Evolutionary conservation across 1,140 invertebrate genomes (phyloP).

Genomic region (Notospermus geniculatus): DNA sequence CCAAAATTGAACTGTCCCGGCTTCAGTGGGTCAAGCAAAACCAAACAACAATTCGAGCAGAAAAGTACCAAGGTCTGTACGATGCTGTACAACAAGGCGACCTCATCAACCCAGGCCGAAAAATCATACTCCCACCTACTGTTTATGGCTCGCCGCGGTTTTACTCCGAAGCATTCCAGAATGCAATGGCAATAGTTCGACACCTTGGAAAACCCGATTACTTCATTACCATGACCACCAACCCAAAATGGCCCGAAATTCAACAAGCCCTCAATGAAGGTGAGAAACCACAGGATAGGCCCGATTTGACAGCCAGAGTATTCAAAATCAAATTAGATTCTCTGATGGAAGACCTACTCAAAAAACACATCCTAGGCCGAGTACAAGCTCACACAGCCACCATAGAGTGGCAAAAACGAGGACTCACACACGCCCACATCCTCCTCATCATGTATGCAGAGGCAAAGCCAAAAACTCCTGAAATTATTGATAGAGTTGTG

Average conservation of each 20-base stretch:
- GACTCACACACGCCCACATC: slow-evolving; percentile 60
- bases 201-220: slow-evolving; percentile 54
- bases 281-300: slow-evolving; percentile 44
- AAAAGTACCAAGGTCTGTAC: slow-evolving; percentile 30
- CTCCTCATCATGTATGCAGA: slow-evolving; percentile 50
- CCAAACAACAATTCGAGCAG: slow-evolving; percentile 29
- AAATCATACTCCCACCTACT: slow-evolving; percentile 52
- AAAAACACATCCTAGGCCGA: slow-evolving; percentile 32
- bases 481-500: slow-evolving; percentile 9
- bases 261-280: slow-evolving; percentile 31
- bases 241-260: slow-evolving; percentile 59
- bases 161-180: slow-evolving; percentile 57
- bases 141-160: slow-evolving; percentile 51
- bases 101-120: slow-evolving; percentile 33
- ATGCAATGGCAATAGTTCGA: slow-evolving; percentile 59
- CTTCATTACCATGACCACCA: slow-evolving; percentile 61
- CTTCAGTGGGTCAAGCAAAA: slow-evolving; percentile 35
- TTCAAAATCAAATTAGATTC: slow-evolving; percentile 58
- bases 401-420: slow-evolving; percentile 61
- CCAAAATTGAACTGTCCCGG: slow-evolving; percentile 44
- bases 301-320: slow-evolving; percentile 57
- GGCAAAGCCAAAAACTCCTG: slow-evolving; percentile 22
- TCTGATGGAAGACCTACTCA: slow-evolving; percentile 37
- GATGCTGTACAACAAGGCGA: slow-evolving; percentile 25
- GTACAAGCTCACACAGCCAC: slow-evolving; percentile 33